Percentiles rank a stretch among this genome's conserved stretches.
These are phyloP conservation scores for Lanius collurio DNA, from an alignment of 2,113 vertebrate genomes.

Conservation along the genomic window DNA sequence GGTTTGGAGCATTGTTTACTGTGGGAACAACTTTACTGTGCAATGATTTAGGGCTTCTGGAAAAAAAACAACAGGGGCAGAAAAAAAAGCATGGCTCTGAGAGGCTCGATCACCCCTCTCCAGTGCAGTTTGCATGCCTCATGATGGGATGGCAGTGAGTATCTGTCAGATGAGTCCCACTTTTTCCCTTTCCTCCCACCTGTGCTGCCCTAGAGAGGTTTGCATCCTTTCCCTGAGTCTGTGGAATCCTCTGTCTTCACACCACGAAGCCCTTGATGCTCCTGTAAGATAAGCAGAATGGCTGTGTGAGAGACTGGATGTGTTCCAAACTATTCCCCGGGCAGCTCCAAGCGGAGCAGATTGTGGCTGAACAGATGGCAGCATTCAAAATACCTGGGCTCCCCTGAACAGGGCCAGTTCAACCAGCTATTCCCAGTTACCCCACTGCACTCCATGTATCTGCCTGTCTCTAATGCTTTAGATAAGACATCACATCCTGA, in stretches of 20 bases:
- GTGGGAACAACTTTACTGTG: background rate
- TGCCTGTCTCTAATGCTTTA: background rate
- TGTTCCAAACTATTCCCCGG: background rate
- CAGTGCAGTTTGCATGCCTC: background rate
- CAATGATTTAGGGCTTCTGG: background rate
- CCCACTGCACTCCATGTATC: background rate
- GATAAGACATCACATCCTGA: background rate
- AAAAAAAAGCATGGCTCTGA: background rate
- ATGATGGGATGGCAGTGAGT: fast-evolving
- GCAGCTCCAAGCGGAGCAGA: background rate
- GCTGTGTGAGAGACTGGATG: background rate
- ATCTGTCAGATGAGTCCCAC: background rate
- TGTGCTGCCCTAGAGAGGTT: background rate
- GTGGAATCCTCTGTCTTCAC: background rate
- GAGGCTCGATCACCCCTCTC: fast-evolving
- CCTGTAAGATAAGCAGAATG: background rate
- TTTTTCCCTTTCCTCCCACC: background rate
- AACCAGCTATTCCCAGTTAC: background rate
- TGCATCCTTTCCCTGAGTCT: background rate
- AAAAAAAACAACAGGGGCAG: background rate
- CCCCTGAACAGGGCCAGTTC: background rate
- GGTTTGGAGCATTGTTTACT: background rate
- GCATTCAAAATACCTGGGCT: background rate
- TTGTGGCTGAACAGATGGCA: background rate
- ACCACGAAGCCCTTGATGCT: background rate